Base-by-base conservation (phyloP, 2,797 vertebrate species). In the Tapirus indicus region DNA sequence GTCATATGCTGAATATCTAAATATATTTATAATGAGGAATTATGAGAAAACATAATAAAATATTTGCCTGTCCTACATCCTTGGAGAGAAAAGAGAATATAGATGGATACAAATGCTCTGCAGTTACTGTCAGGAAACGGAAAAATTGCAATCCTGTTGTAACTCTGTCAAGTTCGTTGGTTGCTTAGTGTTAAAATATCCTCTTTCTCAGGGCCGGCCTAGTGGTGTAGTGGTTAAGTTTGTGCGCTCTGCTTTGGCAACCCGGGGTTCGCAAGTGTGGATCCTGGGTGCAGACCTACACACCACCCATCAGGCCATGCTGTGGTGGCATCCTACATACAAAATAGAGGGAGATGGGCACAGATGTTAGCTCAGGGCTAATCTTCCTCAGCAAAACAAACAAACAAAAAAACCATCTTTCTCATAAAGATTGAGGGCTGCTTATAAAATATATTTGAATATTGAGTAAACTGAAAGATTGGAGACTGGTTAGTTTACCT, bases 11-110 rank as follows among this genome's bases (percentile, higher is more conserved):
- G 58, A 72, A 66, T 80, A 94, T 80, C 80, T 93, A 94, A 91
- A 91, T 96, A 86, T 91, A 86, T 93, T 85, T 96, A 89, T 83
- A 98, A 93, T 77, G 83, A 93, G 84, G 47, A 91, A 89, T 96
- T 90, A 88, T 68, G 83, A 69, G 86, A 86, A 94, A 84, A 87
- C 29, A 5, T 96, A 91, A 95, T 83, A 87, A 97, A 91, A 93
- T 64, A 90, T 80, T 78, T 78, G 77, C 60, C 79, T 97, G 58
- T 84, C 58, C 87, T 91, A 62, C 20, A 80, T 96, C 79, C 56
- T 72, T 72, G 54, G 49, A 64, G 79, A 86, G 66, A 93, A 41
- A 71, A 54, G 21, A 82, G 64, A 84, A 27, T 78, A 44, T 77
- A 87, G 58, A 82, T 78, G 82, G 29, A 35, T 41, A 35, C 56